Evolutionary conservation across 1,140 invertebrate genomes (phyloP).

Genomic region (Monomorium pharaonis): DNA sequence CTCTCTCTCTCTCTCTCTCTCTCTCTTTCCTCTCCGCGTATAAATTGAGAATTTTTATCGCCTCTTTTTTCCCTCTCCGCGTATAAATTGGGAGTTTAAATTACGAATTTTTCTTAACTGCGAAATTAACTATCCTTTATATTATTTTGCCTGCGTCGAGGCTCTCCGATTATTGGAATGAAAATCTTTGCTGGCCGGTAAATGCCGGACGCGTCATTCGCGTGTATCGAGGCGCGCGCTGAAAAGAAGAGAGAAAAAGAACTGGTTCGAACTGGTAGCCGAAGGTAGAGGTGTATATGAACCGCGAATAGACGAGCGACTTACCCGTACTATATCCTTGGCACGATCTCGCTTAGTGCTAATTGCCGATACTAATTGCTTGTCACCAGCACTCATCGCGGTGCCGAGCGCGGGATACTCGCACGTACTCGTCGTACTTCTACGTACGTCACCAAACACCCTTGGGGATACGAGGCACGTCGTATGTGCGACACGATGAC

Average conservation of each 20-base stretch:
- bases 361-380: constrained; percentile 53
- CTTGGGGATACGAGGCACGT: constrained; percentile 28
- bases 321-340: constrained; percentile 42
- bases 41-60: constrained; percentile 25
- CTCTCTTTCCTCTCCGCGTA: too few species aligned
- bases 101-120: background rate
- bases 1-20: too few species aligned
- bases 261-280: constrained; percentile 28
- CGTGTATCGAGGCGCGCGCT: background rate
- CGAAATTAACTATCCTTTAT: background rate
- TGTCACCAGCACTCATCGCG: constrained; percentile 34
- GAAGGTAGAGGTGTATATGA: constrained; percentile 26
- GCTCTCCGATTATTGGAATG: background rate
- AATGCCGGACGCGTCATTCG: constrained; percentile 7
- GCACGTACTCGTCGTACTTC: constrained; percentile 32
- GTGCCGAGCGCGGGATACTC: constrained; percentile 13
- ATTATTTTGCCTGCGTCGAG: background rate
- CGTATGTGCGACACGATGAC: background rate
- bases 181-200: background rate
- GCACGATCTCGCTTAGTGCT: constrained; percentile 34
- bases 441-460: constrained; percentile 26
- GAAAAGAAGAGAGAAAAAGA: constrained; percentile 34
- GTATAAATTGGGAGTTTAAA: constrained; percentile 9
- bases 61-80: too few species aligned
- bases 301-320: constrained; percentile 35